Evolutionary conservation across 2,113 vertebrate genomes (phyloP).

Genomic region (zebrafish (Danio rerio)): GRCz12tu NC_133187.1:25968501-25969000

Average conservation of each 20-base stretch:
- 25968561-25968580: constrained; percentile 35
- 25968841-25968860: neutral
- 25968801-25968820: constrained; percentile 28
- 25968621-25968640: constrained; percentile 24
- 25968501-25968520: constrained; percentile 46
- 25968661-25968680: constrained; percentile 46
- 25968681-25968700: constrained; percentile 51
- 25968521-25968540: constrained; percentile 52
- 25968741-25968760: constrained; percentile 53
- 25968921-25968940: constrained; percentile 15
- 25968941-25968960: constrained; percentile 18
- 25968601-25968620: no score
- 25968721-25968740: constrained; percentile 55
- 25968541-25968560: constrained; percentile 38
- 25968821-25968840: neutral
- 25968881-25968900: constrained; percentile 15
- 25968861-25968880: constrained; percentile 15
- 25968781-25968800: constrained; percentile 48
- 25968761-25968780: constrained; percentile 47
- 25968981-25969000: neutral
- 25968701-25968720: constrained; percentile 55
- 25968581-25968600: constrained; percentile 2
- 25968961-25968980: neutral
- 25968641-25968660: constrained; percentile 53
- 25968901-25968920: constrained; percentile 23